phyloP scores from a whole-genome alignment of 2,113 vertebrate species.

The Ginglymostoma cirratum region DNA sequence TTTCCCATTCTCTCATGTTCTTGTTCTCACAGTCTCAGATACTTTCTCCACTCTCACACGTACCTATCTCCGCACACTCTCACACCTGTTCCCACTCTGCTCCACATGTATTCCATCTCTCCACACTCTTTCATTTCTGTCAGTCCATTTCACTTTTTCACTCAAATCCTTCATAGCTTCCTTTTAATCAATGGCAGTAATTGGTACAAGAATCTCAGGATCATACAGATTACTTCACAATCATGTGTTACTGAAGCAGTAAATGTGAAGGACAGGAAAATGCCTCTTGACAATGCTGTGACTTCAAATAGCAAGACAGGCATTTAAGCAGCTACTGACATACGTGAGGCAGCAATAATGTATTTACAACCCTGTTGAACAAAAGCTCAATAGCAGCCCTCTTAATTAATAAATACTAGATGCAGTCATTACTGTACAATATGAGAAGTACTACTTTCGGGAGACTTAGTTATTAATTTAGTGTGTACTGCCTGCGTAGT shows the following conservation, averaged over 20 bases:
- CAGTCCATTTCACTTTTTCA: background rate
- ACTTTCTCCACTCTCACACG: background rate
- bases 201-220: background rate
- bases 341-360: no score
- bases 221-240: background rate
- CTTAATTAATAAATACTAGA: background rate
- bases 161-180: background rate
- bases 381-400: background rate
- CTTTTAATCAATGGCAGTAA: background rate
- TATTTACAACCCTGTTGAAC: background rate
- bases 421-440: background rate
- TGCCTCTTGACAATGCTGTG: background rate
- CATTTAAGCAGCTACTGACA: background rate
- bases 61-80: background rate
- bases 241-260: background rate
- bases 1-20: background rate
- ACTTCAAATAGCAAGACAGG: background rate
- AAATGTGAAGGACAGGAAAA: background rate
- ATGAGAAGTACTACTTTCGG: background rate
- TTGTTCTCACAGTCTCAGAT: background rate
- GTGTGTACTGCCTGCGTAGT: background rate
- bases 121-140: background rate
- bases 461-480: background rate
- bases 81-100: background rate
- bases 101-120: background rate